A percentile compares a stretch with the other conserved stretches of the same genome.
Evolutionary conservation across 2,797 vertebrate species (phyloP).

Genomic region (Propithecus perrieri): DNA sequence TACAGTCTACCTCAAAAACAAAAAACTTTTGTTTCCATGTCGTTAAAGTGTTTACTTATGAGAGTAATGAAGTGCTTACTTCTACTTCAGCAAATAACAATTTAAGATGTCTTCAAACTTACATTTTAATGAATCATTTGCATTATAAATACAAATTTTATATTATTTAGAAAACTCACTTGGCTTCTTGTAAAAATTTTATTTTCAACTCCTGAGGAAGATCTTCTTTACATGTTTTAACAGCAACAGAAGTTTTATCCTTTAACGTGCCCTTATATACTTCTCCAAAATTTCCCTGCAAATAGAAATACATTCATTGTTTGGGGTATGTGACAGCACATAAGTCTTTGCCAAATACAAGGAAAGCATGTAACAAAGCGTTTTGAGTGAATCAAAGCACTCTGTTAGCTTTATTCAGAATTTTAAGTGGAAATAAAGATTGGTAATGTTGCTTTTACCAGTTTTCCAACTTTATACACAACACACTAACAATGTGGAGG

Average conservation of each 20-base stretch:
- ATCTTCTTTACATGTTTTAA: slow-evolving; percentile 99
- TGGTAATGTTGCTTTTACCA: not conserved
- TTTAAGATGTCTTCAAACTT: not conserved
- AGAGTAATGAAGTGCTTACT: not conserved
- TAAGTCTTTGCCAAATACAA: slow-evolving; percentile 21
- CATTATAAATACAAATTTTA: slow-evolving; percentile 19
- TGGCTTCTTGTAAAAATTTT: slow-evolving; percentile 98
- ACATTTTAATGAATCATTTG: not conserved
- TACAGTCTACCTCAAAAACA: not conserved
- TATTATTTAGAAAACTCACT: slow-evolving; percentile 85
- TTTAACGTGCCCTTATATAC: slow-evolving; percentile 96
- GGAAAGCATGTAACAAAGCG: not conserved
- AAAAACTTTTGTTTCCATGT: not conserved
- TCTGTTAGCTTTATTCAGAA: not conserved
- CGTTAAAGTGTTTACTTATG: not conserved
- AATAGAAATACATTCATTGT: slow-evolving; percentile 68
- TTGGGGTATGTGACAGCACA: not conserved
- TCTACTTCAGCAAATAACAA: not conserved
- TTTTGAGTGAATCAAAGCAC: not conserved
- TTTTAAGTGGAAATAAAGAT: slow-evolving; percentile 12
- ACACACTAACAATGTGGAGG: not conserved
- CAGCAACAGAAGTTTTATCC: slow-evolving; percentile 95
- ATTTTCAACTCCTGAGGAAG: slow-evolving; percentile 98
- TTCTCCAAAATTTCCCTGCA: slow-evolving; percentile 98
- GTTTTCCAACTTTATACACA: not conserved